Evolutionary conservation across 2,113 vertebrate species (phyloP).

Genomic region (Peromyscus maniculatus): DNA sequence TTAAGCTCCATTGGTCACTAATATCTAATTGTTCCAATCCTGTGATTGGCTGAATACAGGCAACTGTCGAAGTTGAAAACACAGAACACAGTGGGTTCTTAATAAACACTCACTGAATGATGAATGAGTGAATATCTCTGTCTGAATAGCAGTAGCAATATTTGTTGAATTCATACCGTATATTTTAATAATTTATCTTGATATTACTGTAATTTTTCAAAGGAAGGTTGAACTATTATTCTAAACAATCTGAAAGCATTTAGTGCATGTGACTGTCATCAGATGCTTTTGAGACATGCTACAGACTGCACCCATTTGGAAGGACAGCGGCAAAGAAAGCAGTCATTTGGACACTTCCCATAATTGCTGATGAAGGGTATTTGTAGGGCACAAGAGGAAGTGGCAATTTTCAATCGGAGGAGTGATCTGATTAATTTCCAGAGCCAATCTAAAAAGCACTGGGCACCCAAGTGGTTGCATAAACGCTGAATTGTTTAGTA

Average conservation of each 20-base stretch:
- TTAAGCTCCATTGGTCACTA: background rate
- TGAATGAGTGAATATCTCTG: conserved; percentile 37
- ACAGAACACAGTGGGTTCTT: background rate
- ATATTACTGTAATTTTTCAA: conserved; percentile 59
- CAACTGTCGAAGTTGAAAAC: background rate
- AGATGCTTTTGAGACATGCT: conserved; percentile 54
- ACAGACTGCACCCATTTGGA: background rate
- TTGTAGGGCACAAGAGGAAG: background rate
- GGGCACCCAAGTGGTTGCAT: background rate
- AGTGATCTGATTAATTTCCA: conserved; percentile 46
- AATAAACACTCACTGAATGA: conserved; percentile 23
- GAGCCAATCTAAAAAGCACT: background rate
- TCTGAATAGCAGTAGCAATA: conserved; percentile 28
- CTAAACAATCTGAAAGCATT: background rate
- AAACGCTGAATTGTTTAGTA: conserved; percentile 30
- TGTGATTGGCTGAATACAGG: background rate
- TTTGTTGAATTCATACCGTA: background rate
- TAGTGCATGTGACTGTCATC: conserved; percentile 8
- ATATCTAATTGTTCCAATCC: background rate
- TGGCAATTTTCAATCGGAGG: conserved; percentile 17
- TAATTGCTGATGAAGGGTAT: conserved; percentile 18
- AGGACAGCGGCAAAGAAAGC: conserved; percentile 12
- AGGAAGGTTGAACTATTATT: conserved; percentile 26
- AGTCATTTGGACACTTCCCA: background rate
- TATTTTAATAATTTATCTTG: conserved; percentile 51